Conservation (phyloP, 2,888 invertebrate species). For the Abrostola triplasia region DNA sequence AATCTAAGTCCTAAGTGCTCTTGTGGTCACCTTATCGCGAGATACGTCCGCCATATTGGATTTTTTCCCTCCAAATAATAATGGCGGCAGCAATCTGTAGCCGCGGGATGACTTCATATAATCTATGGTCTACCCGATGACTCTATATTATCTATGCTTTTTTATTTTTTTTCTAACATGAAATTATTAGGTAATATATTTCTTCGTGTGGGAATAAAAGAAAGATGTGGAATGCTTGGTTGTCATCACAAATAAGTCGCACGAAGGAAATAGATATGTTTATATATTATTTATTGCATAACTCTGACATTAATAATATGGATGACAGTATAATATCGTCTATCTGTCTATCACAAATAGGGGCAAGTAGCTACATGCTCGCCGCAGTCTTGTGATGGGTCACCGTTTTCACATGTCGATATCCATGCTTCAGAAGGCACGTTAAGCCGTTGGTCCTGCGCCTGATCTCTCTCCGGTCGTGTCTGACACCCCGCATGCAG, state of each 20-base stretch:
- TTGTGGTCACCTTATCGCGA: constrained; percentile 64
- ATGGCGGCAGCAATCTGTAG: constrained; percentile 75
- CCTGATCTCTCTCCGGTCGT: too few species aligned
- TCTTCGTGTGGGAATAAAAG: constrained; percentile 54
- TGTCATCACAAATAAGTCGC: constrained; percentile 20
- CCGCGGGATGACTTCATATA: constrained; percentile 85
- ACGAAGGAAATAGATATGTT: constrained; percentile 15
- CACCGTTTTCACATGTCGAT: too few species aligned
- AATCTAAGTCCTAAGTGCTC: not conserved
- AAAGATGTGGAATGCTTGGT: constrained; percentile 35
- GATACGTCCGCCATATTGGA: constrained; percentile 78
- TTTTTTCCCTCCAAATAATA: constrained; percentile 71
- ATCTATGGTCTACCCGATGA: constrained; percentile 81
- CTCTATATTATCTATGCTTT: constrained; percentile 83
- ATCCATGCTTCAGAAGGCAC: too few species aligned
- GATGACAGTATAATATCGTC: not conserved
- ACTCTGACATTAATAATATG: not conserved
- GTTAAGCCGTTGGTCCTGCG: too few species aligned
- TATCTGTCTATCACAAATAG: not conserved
- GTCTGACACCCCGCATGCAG: too few species aligned
- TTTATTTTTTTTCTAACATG: constrained; percentile 59
- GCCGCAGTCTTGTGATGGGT: too few species aligned
- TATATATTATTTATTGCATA: not conserved
- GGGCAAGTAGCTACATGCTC: too few species aligned
- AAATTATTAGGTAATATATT: constrained; percentile 65